Percentiles rank a stretch among this genome's conserved stretches.
phyloP scores from a whole-genome alignment of 1,140 invertebrate genomes.

The Drosophila dunni region DNA sequence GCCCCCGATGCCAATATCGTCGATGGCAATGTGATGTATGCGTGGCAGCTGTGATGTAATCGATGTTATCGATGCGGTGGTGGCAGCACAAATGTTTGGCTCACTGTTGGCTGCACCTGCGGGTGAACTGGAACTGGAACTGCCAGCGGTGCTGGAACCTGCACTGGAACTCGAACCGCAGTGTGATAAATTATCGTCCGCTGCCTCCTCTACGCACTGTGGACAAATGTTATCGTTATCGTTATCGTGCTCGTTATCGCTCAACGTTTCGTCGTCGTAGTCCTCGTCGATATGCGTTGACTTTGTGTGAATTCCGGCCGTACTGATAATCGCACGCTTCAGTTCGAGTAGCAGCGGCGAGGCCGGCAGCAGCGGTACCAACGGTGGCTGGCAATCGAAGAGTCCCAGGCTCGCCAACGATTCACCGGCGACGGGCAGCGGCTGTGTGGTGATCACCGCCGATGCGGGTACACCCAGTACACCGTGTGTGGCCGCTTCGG shows the following conservation, averaged over 20 bases:
- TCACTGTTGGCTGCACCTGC: constrained; percentile 65
- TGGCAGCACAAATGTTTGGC: constrained; percentile 63
- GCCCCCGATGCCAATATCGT: constrained; percentile 63
- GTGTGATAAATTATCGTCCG: constrained; percentile 20
- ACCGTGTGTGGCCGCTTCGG: constrained; percentile 56
- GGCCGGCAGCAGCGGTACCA: constrained; percentile 41
- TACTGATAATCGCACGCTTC: constrained; percentile 74
- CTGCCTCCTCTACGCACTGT: constrained; percentile 56
- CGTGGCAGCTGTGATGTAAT: constrained; percentile 43
- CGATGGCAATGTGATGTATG: constrained; percentile 75
- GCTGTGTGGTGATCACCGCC: constrained; percentile 75
- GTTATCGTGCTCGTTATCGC: constrained; percentile 35
- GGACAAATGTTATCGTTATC: constrained; percentile 43
- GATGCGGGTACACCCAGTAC: constrained; percentile 52
- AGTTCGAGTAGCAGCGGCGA: constrained; percentile 69
- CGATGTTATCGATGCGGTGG: constrained; percentile 21
- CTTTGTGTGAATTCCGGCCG: constrained; percentile 10
- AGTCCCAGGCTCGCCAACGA: constrained; percentile 49
- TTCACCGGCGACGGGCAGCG: constrained; percentile 51
- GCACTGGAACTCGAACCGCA: constrained; percentile 11
- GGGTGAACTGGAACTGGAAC: constrained; percentile 6
- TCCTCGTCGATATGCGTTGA: constrained; percentile 33
- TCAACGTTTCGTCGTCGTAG: constrained; percentile 32
- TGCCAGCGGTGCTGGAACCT: constrained; percentile 19
- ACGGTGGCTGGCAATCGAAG: constrained; percentile 63